Base-by-base conservation (phyloP, 2,888 invertebrate genomes). In the Clistopyga incitator region DNA sequence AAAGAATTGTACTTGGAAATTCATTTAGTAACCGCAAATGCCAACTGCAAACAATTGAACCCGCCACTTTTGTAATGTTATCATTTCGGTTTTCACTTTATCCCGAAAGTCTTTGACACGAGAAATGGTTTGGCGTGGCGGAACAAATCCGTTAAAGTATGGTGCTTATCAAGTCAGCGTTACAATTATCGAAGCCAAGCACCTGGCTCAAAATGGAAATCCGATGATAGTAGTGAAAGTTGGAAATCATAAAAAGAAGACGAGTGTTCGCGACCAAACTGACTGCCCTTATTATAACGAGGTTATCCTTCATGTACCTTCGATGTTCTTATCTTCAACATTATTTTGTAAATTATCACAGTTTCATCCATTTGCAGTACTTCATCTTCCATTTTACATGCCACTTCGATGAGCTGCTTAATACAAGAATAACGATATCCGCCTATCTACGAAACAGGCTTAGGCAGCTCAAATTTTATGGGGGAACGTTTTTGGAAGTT, bases 251-350 rank as follows among this genome's bases (percentile, higher is more conserved):
- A 95, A 94, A 86, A 95, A 95, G 82, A 94, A 94, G 77, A 96
- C 96, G 0, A 93, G 93, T 70, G 93, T 95, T 0, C 94, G 94
- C 78, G 94, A 94, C 72, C 95, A 94, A 82, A 95, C 95, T 11
- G 95, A 95, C 84, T 95, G 94, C 83, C 96, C 97, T 0, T 95
- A 93, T 89, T 97, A 95, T 86, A 96, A 96, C 92, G 96, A 97
- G 94, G 97, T 96, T 38, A 50, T 52, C 45, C 45, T 45, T 42
- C n/a, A 70, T 11, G 23, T 38, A n/a, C 38, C 0, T 8, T 38
- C 1, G 15, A 11, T 34, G 34, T n/a, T 47, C 25, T 3, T 25
- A 47, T 64, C 20, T 23, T 23, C 8, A n/a, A n/a, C n/a, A 13
- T 47, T 20, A 23, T 45, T 25, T 13, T 10, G 20, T 23, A 6